Percentiles rank a stretch among this genome's conserved stretches.
phyloP scores from a whole-genome alignment of 1,140 invertebrate genomes.

The Papilio xuthus region DNA sequence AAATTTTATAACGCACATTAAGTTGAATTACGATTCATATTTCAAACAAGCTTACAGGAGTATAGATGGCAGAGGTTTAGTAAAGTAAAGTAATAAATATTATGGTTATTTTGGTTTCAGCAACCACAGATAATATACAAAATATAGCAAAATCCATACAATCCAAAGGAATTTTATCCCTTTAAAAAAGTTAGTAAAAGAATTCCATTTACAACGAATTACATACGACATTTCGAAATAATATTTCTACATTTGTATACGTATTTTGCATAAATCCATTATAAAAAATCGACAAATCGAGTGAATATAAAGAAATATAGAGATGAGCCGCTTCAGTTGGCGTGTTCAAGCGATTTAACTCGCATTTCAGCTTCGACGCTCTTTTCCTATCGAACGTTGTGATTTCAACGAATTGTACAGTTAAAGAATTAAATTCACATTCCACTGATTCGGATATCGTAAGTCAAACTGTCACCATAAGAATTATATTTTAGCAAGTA shows the following conservation, averaged over 20 bases:
- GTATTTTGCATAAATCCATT: background rate
- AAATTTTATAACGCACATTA: constrained; percentile 12
- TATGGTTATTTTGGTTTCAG: no score
- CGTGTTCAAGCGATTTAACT: constrained; percentile 1
- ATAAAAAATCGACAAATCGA: background rate
- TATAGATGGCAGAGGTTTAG: background rate
- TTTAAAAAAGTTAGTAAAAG: no score
- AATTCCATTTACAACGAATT: background rate
- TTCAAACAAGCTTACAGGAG: constrained; percentile 1
- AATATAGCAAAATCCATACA: no score
- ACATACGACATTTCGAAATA: background rate
- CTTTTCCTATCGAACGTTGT: background rate
- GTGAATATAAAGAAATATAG: constrained; percentile 8
- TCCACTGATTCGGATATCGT: background rate
- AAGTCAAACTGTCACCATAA: background rate
- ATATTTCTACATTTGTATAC: background rate
- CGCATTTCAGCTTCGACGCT: background rate
- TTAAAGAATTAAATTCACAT: background rate
- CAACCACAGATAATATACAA: no score
- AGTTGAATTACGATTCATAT: constrained; percentile 20
- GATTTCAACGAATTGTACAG: background rate
- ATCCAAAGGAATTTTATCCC: background rate
- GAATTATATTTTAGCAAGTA: no score
- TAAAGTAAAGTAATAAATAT: background rate
- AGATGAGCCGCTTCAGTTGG: constrained; percentile 20